Base-by-base conservation (phyloP, 2,113 vertebrate species). In the Rhinogobius similis region DNA sequence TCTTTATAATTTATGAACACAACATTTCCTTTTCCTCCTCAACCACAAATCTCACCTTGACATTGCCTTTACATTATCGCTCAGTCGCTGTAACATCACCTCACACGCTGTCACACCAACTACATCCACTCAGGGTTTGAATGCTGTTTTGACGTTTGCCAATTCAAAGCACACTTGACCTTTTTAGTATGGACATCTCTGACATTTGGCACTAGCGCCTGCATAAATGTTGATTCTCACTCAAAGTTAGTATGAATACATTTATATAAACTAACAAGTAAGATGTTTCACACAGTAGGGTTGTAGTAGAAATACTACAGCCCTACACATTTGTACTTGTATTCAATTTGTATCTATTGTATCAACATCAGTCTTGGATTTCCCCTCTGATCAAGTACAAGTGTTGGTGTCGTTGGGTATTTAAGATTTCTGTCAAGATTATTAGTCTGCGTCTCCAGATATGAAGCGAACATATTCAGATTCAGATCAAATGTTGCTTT, bases 1-100 rank as follows among this genome's bases (percentile, higher is more conserved):
- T 69, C 70, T 82, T 67, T 72, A 72, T 85, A 80, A 82, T 87
- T 85, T 70, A 86, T 88, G 75, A 84, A 72, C 32, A 13, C 10
- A 24, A 58, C 32, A 18, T 77, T 76, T 72, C 53, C 70, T 73
- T 63, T 72, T 76, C 59, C 73, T 81, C 73, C 64, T 59, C 64
- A 55, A 50, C 62, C 59, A 75, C 70, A 75, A 80, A 80, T 79
- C 67, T 85, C 75, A 77, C 67, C 72, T 72, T 82, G 73, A 67
- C 55, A 12, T 55, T 77, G 82, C 61, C 44, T 79, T 71, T 77
- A 62, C 53, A 52, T 56, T 21, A 56, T 6, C 24, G 20, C 63
- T 63, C 2, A 27, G 64, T 78, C 38, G 1, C 58, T 77, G 62
- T 41, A 61, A n/a, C 58, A 38, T 36, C 58, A 36, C 18, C 58